phyloP scores from a whole-genome alignment of 2,113 vertebrate genomes.

The Salvator merianae region DNA sequence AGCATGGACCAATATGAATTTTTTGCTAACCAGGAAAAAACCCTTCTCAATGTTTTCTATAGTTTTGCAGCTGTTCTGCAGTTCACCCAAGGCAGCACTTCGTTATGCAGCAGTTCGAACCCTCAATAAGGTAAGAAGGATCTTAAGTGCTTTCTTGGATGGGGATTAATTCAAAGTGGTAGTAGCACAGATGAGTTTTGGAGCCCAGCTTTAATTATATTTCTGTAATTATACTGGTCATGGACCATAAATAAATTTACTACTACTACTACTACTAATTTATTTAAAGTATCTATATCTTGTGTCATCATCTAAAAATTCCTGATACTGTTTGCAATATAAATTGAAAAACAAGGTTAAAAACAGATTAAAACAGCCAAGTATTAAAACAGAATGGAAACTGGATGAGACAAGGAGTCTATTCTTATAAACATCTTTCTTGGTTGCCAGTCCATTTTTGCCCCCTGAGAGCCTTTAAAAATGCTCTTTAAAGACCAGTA shows the following conservation, averaged over 20 bases:
- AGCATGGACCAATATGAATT: background rate
- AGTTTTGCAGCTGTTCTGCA: constrained; percentile 85
- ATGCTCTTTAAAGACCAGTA: background rate
- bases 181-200: background rate
- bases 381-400: no score
- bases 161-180: background rate
- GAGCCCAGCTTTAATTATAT: no score
- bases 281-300: no score
- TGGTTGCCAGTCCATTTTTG: background rate
- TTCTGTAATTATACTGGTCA: no score
- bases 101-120: constrained; percentile 82
- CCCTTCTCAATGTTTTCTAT: constrained; percentile 44
- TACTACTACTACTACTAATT: no score
- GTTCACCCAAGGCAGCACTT: constrained; percentile 82
- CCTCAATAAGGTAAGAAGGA: constrained; percentile 80
- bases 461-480: background rate
- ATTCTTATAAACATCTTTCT: background rate
- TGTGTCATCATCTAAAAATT: no score
- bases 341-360: no score
- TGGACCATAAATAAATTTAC: no score
- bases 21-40: background rate
- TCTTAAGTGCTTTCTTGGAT: background rate
- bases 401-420: no score
- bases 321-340: no score
- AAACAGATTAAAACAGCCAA: no score